phyloP scores from a whole-genome alignment of 2,888 invertebrate species.

The Apodemia mormo region DNA sequence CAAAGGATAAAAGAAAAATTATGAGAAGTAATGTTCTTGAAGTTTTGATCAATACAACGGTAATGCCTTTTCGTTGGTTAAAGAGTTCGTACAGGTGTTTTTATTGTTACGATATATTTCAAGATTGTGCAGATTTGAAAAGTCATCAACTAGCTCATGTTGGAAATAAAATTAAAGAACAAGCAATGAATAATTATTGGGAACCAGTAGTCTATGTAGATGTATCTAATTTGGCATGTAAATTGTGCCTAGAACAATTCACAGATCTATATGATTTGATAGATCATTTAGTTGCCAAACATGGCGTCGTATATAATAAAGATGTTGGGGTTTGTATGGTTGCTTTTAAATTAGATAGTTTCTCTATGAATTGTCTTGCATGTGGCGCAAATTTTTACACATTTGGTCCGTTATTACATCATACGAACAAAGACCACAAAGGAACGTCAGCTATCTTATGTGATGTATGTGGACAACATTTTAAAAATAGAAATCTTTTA shows the following conservation, averaged over 20 bases:
- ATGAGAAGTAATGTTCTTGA: slow-evolving; percentile 66
- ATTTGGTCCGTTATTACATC: slow-evolving; percentile 66
- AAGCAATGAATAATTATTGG: slow-evolving; percentile 72
- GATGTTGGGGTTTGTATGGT: slow-evolving; percentile 69
- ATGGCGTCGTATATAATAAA: slow-evolving; percentile 60
- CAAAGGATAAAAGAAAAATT: slow-evolving; percentile 60
- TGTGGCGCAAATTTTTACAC: slow-evolving; percentile 66
- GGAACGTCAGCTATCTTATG: slow-evolving; percentile 67
- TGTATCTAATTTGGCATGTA: slow-evolving; percentile 59
- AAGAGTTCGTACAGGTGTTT: slow-evolving; percentile 74
- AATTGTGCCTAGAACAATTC: slow-evolving; percentile 55
- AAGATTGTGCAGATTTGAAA: slow-evolving; percentile 64
- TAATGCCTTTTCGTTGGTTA: slow-evolving; percentile 74
- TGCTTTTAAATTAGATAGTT: slow-evolving; percentile 66
- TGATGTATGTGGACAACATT: slow-evolving; percentile 70
- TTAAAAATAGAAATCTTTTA: slow-evolving; percentile 61
- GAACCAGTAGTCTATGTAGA: slow-evolving; percentile 69
- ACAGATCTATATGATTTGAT: slow-evolving; percentile 62
- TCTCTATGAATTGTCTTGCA: slow-evolving; percentile 58
- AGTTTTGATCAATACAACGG: slow-evolving; percentile 60
- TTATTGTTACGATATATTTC: slow-evolving; percentile 74
- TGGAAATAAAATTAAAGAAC: slow-evolving; percentile 55
- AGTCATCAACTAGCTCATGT: slow-evolving; percentile 56
- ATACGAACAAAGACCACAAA: slow-evolving; percentile 73
- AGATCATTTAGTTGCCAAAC: slow-evolving; percentile 61